Percentiles rank a stretch among this genome's conserved stretches.
phyloP scores from a whole-genome alignment of 2,888 invertebrate species.

The Tetropium fuscum region DNA sequence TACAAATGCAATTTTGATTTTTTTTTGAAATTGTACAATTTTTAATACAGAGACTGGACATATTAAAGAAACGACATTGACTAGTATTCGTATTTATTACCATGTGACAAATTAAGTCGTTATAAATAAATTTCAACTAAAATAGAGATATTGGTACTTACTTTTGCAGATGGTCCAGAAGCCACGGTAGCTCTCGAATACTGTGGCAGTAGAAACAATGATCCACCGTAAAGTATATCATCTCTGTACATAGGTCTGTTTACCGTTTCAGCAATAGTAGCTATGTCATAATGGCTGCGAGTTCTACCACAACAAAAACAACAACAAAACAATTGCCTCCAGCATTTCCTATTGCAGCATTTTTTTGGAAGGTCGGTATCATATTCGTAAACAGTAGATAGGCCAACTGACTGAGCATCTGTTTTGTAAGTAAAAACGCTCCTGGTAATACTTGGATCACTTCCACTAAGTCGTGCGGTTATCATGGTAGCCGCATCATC shows the following conservation, averaged over 20 bases:
- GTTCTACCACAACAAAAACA: slow-evolving; percentile 31
- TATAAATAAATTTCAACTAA: too few relatives aligned
- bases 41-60: too few relatives aligned
- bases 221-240: slow-evolving; percentile 76
- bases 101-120: too few relatives aligned
- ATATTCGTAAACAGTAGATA: slow-evolving; percentile 43
- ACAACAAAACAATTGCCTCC: slow-evolving; percentile 33
- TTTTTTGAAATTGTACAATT: too few relatives aligned
- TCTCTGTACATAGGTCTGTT: slow-evolving; percentile 73
- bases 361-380: slow-evolving; percentile 18
- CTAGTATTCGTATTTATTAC: too few relatives aligned
- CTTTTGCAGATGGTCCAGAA: slow-evolving; percentile 21
- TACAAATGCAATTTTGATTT: too few relatives aligned
- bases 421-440: slow-evolving; percentile 8
- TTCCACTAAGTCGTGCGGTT: background rate
- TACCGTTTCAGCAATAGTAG: background rate
- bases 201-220: slow-evolving; percentile 42
- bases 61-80: too few relatives aligned
- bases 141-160: slow-evolving; percentile 22
- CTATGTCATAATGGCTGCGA: too few relatives aligned
- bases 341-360: background rate
- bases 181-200: slow-evolving; percentile 26
- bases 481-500: slow-evolving; percentile 17
- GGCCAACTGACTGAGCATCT: slow-evolving; percentile 11
- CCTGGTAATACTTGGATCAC: slow-evolving; percentile 21